Evolutionary conservation across 2,888 invertebrate species (phyloP).

Genomic region (Papilio elwesi): DNA sequence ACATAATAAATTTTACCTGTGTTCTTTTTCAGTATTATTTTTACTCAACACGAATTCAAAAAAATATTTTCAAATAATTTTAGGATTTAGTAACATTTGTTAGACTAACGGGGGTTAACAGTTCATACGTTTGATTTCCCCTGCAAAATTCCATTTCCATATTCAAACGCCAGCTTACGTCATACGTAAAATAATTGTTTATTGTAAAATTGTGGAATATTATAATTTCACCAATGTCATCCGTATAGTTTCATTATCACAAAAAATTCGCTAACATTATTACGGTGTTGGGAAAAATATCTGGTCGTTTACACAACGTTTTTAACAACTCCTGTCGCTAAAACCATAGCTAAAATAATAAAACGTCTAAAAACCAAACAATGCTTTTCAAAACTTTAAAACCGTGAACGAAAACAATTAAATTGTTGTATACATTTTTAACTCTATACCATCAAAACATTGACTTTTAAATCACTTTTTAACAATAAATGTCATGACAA

Average conservation of each 20-base stretch:
- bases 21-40: background rate
- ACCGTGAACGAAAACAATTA: background rate
- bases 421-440: background rate
- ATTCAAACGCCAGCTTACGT: no score
- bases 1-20: background rate
- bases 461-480: no score
- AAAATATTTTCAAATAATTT: background rate
- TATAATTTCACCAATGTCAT: background rate
- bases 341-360: background rate
- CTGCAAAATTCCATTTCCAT: no score
- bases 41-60: background rate
- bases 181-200: background rate
- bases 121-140: no score
- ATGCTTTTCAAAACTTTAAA: background rate
- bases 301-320: background rate
- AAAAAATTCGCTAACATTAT: background rate
- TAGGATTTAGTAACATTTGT: no score
- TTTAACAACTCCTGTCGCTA: background rate
- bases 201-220: background rate
- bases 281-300: background rate
- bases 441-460: no score
- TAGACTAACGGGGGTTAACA: no score
- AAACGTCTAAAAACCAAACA: background rate
- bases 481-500: no score
- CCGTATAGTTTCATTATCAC: background rate